phyloP scores from a whole-genome alignment of 2,797 vertebrate species.

The Cottoperca gobio region DNA sequence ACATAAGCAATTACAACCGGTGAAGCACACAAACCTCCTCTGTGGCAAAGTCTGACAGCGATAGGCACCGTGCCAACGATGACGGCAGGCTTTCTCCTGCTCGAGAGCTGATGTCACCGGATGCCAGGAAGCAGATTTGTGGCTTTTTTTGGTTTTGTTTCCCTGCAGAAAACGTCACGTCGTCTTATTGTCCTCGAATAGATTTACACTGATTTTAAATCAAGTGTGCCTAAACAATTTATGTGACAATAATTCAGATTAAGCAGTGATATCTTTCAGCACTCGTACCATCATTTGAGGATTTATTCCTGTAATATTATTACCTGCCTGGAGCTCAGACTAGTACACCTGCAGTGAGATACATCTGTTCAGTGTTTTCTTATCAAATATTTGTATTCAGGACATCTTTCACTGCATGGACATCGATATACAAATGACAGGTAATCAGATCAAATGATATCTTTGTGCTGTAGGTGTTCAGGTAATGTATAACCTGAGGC shows the following conservation, averaged over 20 bases:
- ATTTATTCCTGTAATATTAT: slow-evolving; percentile 51
- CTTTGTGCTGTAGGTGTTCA: slow-evolving; percentile 13
- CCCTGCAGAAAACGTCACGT: background rate
- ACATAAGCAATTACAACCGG: slow-evolving; percentile 61
- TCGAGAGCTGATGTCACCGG: slow-evolving; percentile 64
- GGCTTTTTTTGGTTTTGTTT: background rate
- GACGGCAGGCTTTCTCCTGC: slow-evolving; percentile 67
- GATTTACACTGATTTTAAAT: slow-evolving; percentile 59
- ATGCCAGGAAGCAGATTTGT: slow-evolving; percentile 42
- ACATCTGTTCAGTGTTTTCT: background rate
- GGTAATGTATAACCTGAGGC: background rate
- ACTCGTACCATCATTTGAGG: slow-evolving; percentile 17
- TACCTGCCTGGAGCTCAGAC: background rate
- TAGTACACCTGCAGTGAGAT: background rate
- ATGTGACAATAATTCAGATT: slow-evolving; percentile 53
- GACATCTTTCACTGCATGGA: background rate
- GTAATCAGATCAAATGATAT: slow-evolving; percentile 15
- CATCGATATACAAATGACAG: background rate
- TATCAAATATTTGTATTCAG: slow-evolving; percentile 8
- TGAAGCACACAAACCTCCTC: slow-evolving; percentile 57
- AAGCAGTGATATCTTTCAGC: slow-evolving; percentile 33
- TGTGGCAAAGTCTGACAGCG: slow-evolving; percentile 76
- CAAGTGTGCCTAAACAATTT: slow-evolving; percentile 34
- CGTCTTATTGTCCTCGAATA: slow-evolving; percentile 28
- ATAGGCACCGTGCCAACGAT: slow-evolving; percentile 80